Conservation (phyloP, 2,113 vertebrate genomes). For the Ictalurus punctatus region DNA sequence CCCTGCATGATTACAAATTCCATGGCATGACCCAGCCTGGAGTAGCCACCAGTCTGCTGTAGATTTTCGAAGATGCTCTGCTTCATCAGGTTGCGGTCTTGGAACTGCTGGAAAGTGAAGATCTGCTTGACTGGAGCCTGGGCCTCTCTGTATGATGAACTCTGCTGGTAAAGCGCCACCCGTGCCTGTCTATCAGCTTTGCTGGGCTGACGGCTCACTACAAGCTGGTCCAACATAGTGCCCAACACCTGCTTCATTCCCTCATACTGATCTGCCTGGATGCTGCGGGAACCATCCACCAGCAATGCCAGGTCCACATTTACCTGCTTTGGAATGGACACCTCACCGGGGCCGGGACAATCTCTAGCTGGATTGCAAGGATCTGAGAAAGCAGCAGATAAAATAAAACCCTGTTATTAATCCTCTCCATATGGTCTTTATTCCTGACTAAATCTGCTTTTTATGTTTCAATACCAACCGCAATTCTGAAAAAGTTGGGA, state of each 20-base stretch:
- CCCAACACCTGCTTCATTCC: conserved; percentile 75
- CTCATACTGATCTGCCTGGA: conserved; percentile 70
- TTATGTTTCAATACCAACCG: not conserved
- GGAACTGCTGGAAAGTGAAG: conserved; percentile 74
- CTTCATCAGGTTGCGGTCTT: conserved; percentile 67
- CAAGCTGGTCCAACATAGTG: conserved; percentile 74
- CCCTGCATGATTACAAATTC: conserved; percentile 73
- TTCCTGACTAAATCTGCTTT: not conserved
- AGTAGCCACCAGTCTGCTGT: conserved; percentile 68
- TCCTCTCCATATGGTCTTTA: not conserved
- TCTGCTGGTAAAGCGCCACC: conserved; percentile 77
- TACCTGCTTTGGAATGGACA: conserved; percentile 55
- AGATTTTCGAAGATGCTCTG: conserved; percentile 67
- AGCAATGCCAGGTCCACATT: conserved; percentile 79
- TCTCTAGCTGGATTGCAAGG: conserved; percentile 67
- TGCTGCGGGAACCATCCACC: conserved; percentile 76
- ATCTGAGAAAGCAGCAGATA: conserved; percentile 67
- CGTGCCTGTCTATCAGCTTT: conserved; percentile 57
- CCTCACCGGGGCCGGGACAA: conserved; percentile 60
- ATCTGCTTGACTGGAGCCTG: conserved; percentile 61
- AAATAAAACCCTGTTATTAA: not conserved
- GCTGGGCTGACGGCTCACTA: conserved; percentile 65
- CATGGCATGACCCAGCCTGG: conserved; percentile 72
- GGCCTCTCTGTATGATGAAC: conserved; percentile 58
- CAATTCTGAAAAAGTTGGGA: no score